Evolutionary conservation across 2,113 vertebrate genomes (phyloP), one percentile per base, ranked within the genome.

Genomic region (Cololabis saira): DNA sequence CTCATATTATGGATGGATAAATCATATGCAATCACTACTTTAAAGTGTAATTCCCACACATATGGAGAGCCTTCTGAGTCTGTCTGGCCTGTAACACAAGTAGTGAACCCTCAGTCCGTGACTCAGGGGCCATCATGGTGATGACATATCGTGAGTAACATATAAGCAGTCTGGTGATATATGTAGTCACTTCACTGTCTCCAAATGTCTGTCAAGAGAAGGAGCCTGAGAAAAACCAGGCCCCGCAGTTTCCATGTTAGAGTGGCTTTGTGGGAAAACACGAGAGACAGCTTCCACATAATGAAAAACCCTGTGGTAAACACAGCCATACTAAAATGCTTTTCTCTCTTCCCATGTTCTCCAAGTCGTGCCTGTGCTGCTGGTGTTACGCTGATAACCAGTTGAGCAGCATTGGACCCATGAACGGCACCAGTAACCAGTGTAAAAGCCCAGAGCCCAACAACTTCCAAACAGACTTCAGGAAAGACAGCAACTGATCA

Each of bases 371-470:
- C 67, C 79, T 94, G 78, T 94, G 93, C 72, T 94, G 93, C 72
- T 94, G 92, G 90, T 92, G 90, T 57, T 86, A 91, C 64, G 86
- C 92, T 0, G 89, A 87, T 52, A 88, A 65, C 71, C 90, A 91
- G 61, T 71, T 87, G 49, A 91, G 83, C 82, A 93, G 92, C 78
- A 86, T 76, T 3, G 91, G 91, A 41, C 83, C 84, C 37, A 80
- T 92, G 88, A 94, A 94, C 10, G 93, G 92, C 3, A 94, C 93
- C 44, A 94, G 93, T 22, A 76, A 92, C 75, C 92, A 94, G 78
- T 93, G 86, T 24, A 94, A 94, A 58, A 93, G 82, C 80, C 92
- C 90, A 0, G 91, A 94, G 63, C 84, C 92, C 49, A 90, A 90
- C 87, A 92, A 92, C 84, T 47, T 83, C 40, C 67, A 70, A 40